Conservation (phyloP, 2,888 invertebrate genomes). For the Monoplex corrugatus region DNA sequence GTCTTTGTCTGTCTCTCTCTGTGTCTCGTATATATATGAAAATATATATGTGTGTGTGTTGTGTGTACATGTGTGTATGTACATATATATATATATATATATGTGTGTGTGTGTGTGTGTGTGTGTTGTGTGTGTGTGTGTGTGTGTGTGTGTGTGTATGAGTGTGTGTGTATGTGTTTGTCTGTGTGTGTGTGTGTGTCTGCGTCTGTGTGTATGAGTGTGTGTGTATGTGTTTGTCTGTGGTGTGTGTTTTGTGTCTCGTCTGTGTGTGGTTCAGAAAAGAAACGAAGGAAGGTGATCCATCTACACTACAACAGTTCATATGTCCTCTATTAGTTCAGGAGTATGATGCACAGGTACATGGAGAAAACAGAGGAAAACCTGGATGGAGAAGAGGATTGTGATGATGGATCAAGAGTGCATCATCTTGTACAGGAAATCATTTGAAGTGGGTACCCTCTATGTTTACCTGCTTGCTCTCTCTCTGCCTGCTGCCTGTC, state of each 20-base stretch:
- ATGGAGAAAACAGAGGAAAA: constrained; percentile 11
- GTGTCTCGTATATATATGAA: background rate
- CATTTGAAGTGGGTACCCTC: background rate
- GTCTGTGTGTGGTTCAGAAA: no score
- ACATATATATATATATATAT: background rate
- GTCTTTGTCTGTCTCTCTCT: no score
- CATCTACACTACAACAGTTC: background rate
- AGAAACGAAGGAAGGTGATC: background rate
- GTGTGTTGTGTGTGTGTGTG: background rate
- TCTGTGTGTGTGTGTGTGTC: background rate
- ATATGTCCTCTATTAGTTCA: background rate
- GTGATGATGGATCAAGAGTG: constrained; percentile 11
- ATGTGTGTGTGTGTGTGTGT: background rate
- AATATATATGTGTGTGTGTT: background rate
- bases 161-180: background rate
- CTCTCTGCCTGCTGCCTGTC: background rate
- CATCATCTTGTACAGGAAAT: background rate
- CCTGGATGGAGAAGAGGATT: background rate
- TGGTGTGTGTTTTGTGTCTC: no score
- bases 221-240: no score
- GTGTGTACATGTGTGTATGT: background rate
- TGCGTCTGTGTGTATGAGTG: background rate
- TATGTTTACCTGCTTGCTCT: background rate
- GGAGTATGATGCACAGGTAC: background rate
- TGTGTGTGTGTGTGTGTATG: background rate